Percentiles rank a stretch among this genome's conserved stretches.
phyloP scores from a whole-genome alignment of 92 coral and sea anemone species.

The Porites divaricata region DNA sequence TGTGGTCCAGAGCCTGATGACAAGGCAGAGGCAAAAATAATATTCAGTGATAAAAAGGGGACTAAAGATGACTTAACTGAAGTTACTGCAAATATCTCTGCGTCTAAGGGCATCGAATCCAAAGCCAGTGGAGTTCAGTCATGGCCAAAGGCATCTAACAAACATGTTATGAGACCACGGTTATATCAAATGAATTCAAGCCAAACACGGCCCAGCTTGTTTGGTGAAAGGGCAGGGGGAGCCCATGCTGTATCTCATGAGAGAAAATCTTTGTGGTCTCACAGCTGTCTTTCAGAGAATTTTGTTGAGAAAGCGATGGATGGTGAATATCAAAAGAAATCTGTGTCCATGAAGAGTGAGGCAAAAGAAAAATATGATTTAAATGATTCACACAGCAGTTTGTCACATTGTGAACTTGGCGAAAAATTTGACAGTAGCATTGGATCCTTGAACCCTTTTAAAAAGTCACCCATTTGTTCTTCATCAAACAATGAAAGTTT shows the following conservation, averaged over 20 bases:
- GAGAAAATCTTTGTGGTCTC: slow-evolving; percentile 16
- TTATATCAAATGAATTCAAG: no score
- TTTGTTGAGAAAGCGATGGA: neutral
- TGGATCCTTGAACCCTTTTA: neutral
- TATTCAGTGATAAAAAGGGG: neutral
- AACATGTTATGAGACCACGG: neutral
- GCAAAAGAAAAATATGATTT: neutral
- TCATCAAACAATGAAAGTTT: slow-evolving; percentile 12
- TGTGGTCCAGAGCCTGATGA: neutral
- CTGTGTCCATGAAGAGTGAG: neutral
- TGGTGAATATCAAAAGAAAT: neutral
- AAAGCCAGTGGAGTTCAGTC: neutral
- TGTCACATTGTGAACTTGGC: neutral
- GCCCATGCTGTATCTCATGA: neutral
- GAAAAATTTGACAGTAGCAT: neutral
- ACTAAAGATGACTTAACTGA: neutral
- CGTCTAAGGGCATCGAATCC: no score
- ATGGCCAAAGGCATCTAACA: neutral
- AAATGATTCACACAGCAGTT: neutral
- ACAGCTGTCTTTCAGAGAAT: neutral
- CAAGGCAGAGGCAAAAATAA: neutral
- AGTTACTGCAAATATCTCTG: neutral
- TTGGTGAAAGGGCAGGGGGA: neutral
- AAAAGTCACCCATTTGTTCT: neutral
- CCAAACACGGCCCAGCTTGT: neutral